Evolutionary conservation across 2,113 vertebrate species (phyloP).

Genomic region (Indicator maculatus): DNA sequence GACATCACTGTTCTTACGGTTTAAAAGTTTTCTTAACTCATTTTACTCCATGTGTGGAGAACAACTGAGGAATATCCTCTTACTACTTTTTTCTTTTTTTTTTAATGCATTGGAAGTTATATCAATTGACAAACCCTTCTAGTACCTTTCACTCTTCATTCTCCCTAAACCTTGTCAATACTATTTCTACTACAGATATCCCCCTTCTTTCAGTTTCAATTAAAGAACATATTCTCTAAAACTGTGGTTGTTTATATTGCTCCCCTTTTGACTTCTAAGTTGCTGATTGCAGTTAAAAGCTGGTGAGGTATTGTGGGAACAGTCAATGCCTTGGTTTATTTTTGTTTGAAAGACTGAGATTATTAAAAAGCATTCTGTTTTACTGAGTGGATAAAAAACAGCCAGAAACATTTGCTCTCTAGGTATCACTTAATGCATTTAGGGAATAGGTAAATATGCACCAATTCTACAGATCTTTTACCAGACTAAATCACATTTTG

Average conservation of each 20-base stretch:
- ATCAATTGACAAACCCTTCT: accelerated
- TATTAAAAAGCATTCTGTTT: background rate
- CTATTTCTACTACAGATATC: background rate
- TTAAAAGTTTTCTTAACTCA: background rate
- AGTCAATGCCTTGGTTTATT: background rate
- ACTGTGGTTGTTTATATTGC: background rate
- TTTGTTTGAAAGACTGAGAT: background rate
- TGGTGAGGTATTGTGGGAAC: background rate
- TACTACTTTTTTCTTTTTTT: background rate
- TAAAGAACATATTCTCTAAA: background rate
- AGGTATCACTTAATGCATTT: background rate
- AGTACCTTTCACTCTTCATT: background rate
- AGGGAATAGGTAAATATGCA: background rate
- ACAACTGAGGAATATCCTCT: background rate
- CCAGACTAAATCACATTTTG: background rate
- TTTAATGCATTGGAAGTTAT: background rate
- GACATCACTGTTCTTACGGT: background rate
- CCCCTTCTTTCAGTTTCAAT: background rate
- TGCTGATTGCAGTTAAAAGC: background rate
- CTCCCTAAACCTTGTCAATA: background rate
- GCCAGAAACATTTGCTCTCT: background rate
- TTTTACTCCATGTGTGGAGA: background rate
- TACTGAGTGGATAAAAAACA: background rate
- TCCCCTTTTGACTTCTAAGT: background rate
- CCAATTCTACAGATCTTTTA: background rate